Percentiles rank a stretch among this genome's conserved stretches.
Evolutionary conservation across 2,797 vertebrate species (phyloP).

Genomic region (Platyrinchus mystaceus): DNA sequence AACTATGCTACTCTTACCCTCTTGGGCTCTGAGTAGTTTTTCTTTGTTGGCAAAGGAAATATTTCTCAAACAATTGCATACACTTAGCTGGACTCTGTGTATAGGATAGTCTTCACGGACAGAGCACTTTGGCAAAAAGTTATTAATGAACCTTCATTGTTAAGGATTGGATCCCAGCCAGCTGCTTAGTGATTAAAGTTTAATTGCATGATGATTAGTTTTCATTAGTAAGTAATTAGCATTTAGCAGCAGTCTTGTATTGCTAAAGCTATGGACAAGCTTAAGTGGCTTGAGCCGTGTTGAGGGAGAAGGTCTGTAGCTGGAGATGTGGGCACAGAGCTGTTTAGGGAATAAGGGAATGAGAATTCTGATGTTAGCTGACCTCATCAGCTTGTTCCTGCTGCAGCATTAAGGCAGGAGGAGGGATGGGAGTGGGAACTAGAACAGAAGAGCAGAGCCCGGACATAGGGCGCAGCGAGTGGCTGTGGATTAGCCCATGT

Average conservation of each 20-base stretch:
- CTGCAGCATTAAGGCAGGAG: background rate
- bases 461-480: background rate
- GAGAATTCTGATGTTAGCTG: background rate
- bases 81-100: background rate
- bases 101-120: background rate
- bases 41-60: background rate
- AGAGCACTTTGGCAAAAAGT: slow-evolving; percentile 11
- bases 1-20: background rate
- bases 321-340: background rate
- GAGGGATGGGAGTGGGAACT: background rate
- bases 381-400: background rate
- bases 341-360: background rate
- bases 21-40: background rate
- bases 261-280: background rate
- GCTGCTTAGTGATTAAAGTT: slow-evolving; percentile 60
- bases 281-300: background rate
- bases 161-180: slow-evolving; percentile 47
- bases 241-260: slow-evolving; percentile 33
- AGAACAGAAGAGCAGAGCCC: background rate
- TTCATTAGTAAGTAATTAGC: slow-evolving; percentile 66
- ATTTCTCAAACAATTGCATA: background rate
- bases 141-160: slow-evolving; percentile 57
- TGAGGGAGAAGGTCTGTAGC: background rate
- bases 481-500: background rate
- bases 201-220: slow-evolving; percentile 68